Evolutionary conservation across 1,140 invertebrate species (phyloP), one percentile per base, ranked within the genome.

Genomic region (Chelonus insularis): DNA sequence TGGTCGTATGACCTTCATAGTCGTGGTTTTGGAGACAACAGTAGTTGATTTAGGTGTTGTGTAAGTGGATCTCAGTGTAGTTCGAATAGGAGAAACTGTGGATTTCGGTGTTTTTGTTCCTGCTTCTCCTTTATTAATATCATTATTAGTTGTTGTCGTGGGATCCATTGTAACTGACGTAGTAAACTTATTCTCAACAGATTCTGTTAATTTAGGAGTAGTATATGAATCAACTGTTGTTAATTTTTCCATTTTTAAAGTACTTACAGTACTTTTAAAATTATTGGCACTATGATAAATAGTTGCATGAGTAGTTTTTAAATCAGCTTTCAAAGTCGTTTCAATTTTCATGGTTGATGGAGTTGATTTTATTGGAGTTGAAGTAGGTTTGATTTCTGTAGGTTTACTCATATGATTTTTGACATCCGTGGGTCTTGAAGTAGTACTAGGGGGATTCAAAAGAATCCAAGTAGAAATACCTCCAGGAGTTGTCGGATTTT

Each of bases 381-480:
- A 62, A 20, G 14, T 51, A n/a, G 43, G 29, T 23, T 60, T 56
- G 41, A 50, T 57, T 0, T 64, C 70, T 55, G 65, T 58, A 23
- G 21, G 1, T 60, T 45, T 57, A 11, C 11, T 1, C 2, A 56
- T 57, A 63, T 6, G 37, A 37, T 59, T 36, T 34, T 39, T 64
- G 23, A 57, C 57, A 12, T 69, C 66, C 0, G 56, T 9, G 0
- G 77, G 63, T 51, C 80, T 82, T 11, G 70, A 66, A 0, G 79
- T 82, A 1, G 81, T 79, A 0, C 82, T 76, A 18, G 84, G 82
- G 2, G 84, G 82, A 71, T 87, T 89, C 18, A 91, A 70, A n/a
- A 90, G 76, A 64, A 91, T 87, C 89, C 89, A 91, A 2, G 89
- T 91, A 1, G 88, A 90, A 57, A 91, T 82, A 4, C 88, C 87